Evolutionary conservation across 2,113 vertebrate species (phyloP).

Genomic region (Seriola aureovittata): DNA sequence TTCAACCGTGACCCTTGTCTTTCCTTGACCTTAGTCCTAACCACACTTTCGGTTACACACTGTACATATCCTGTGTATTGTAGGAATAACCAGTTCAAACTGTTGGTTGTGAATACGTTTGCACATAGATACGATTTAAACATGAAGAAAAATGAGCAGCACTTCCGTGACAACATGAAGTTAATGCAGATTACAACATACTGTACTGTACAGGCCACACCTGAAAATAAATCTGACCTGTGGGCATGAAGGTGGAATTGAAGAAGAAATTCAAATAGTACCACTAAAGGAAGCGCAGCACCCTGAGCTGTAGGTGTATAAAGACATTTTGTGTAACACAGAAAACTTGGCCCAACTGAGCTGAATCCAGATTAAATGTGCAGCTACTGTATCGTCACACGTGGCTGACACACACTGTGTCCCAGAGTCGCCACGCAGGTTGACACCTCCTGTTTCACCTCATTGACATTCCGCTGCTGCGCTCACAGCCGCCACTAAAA

Average conservation of each 20-base stretch:
- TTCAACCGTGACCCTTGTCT: too few species aligned
- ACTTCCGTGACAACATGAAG: not conserved
- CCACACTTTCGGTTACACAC: not conserved
- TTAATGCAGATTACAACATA: constrained; percentile 6
- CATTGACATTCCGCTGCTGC: constrained; percentile 72
- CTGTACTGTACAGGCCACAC: not conserved
- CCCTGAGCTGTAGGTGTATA: not conserved
- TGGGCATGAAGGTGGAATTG: too few species aligned
- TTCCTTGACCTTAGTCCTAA: not conserved
- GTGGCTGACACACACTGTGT: constrained; percentile 26
- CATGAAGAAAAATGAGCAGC: not conserved
- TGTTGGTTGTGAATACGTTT: too few species aligned
- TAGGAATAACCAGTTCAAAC: not conserved
- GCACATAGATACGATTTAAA: not conserved
- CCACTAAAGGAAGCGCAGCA: not conserved
- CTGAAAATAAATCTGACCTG: too few species aligned
- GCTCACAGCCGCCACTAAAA: constrained; percentile 52
- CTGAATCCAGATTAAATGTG: constrained; percentile 25
- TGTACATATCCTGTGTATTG: not conserved
- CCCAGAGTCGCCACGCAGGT: constrained; percentile 39
- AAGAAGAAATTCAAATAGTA: not conserved
- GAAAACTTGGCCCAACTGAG: not conserved
- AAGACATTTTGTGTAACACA: not conserved
- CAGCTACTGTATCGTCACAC: constrained; percentile 40
- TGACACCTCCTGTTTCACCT: constrained; percentile 54